Base-by-base conservation (phyloP, 64 coral and sea anemone species). In the Hydrozoanthus tunicans region DNA sequence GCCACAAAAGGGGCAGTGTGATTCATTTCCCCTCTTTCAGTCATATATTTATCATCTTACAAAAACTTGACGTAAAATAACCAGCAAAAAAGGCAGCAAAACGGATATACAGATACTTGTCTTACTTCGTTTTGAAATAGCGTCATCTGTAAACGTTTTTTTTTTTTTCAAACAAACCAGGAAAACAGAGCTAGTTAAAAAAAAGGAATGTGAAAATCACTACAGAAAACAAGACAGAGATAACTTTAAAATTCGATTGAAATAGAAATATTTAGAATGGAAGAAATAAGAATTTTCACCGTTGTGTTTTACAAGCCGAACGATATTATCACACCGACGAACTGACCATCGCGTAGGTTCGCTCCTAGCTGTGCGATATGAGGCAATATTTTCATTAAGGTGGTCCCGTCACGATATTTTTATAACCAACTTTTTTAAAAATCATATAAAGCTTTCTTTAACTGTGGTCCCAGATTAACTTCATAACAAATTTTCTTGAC, bases 61-160 rank as follows among this genome's bases (percentile, higher is more conserved):
- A 20, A 80, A 53, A 81, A 65, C 13, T 43, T 82, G 80, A 82
- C 80, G 80, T 66, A 65, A 86, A 86, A 13, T 1, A 15, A 53
- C 51, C 51, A 7, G 67, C 15, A 26, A 56, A 51, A 32, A 82
- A 64, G 58, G 6, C 0, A 65, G 8, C 71, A 24, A 74, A 52
- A 63, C 61, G 24, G 17, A 82, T 43, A 65, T 52, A 82, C 59
- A 80, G 10, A 64, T 6, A n/a, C 51, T 15, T 32, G 4, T 32
- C 12, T 10, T 76, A 51, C 13, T 64, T 56, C 15, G 61, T 32
- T 43, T 43, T 43, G 32, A 43, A 43, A 43, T 43, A 43, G 32
- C 32, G 32, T 43, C 32, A 43, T 43, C 32, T 43, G 32, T 43
- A 43, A 43, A 43, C 32, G 32, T 43, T 43, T 43, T 2, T 20